Evolutionary conservation across 2,888 invertebrate genomes (phyloP).

Genomic region (Acrobasis consociella): DNA sequence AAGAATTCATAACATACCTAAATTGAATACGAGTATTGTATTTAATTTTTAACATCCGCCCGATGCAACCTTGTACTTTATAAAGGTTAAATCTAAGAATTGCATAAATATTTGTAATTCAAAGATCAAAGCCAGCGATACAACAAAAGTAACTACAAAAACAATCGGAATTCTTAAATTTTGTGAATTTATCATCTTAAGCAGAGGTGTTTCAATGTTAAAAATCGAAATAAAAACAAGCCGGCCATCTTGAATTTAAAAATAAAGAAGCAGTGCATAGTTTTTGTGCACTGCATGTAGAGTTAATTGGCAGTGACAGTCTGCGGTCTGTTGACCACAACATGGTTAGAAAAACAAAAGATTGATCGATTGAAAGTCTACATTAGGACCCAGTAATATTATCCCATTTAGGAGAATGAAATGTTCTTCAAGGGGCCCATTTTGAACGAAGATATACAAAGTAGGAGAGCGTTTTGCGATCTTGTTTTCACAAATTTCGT

Average conservation of each 20-base stretch:
- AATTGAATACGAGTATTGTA: too few species aligned
- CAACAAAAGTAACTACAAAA: neutral
- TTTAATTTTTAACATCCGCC: neutral
- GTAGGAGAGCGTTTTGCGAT: too few species aligned
- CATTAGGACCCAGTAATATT: neutral
- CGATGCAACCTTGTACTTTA: slow-evolving; percentile 4
- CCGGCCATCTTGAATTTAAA: neutral
- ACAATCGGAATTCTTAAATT: neutral
- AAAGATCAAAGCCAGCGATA: slow-evolving; percentile 4
- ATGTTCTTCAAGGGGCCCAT: too few species aligned
- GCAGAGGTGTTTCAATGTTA: neutral
- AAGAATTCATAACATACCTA: too few species aligned
- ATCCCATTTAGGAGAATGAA: too few species aligned
- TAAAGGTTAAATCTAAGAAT: neutral
- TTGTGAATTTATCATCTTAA: neutral
- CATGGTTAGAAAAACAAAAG: neutral
- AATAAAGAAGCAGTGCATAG: neutral
- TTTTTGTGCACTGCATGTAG: neutral
- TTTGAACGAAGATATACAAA: too few species aligned
- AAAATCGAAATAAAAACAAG: neutral
- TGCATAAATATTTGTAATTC: neutral
- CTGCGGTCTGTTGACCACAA: neutral
- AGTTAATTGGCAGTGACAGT: slow-evolving; percentile 7
- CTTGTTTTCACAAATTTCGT: too few species aligned
- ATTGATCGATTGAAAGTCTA: slow-evolving; percentile 1